phyloP scores from a whole-genome alignment of 1,140 invertebrate species.

The Euwallacea similis region DNA sequence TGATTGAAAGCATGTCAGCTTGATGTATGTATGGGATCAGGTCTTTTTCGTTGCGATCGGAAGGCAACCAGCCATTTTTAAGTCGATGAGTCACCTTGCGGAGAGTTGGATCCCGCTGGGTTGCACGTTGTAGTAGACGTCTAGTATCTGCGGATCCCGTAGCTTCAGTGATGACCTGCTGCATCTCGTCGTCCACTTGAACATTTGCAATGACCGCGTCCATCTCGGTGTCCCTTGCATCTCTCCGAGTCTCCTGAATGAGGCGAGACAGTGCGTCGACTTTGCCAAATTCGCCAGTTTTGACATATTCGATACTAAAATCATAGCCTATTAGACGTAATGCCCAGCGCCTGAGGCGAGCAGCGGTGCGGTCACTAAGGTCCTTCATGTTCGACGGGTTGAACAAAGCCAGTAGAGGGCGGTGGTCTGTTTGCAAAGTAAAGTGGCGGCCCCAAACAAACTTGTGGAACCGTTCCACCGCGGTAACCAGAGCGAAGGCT shows the following conservation, averaged over 20 bases:
- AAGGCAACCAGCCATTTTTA: not conserved
- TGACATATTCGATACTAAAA: conserved; percentile 2
- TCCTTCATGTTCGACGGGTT: not conserved
- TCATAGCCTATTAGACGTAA: not conserved
- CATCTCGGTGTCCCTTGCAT: not conserved
- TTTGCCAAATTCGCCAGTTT: not conserved
- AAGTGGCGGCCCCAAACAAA: not conserved
- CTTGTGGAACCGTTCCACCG: not conserved
- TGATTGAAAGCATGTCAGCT: not conserved
- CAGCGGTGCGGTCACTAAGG: not conserved
- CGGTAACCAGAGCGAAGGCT: not conserved
- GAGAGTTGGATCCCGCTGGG: not conserved
- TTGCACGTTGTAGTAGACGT: not conserved
- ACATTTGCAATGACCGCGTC: not conserved
- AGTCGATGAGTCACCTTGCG: not conserved
- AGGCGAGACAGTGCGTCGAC: not conserved
- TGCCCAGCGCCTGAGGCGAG: not conserved
- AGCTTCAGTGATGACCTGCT: not conserved
- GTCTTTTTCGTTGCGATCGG: not conserved
- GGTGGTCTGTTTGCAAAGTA: not conserved
- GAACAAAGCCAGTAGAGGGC: not conserved
- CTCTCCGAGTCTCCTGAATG: not conserved
- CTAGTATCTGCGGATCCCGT: not conserved
- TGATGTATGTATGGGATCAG: not conserved
- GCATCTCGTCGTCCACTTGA: not conserved